Evolutionary conservation across 2,888 invertebrate species (phyloP), one percentile per base, ranked within the genome.

Genomic region (Athripsodes cinereus): DNA sequence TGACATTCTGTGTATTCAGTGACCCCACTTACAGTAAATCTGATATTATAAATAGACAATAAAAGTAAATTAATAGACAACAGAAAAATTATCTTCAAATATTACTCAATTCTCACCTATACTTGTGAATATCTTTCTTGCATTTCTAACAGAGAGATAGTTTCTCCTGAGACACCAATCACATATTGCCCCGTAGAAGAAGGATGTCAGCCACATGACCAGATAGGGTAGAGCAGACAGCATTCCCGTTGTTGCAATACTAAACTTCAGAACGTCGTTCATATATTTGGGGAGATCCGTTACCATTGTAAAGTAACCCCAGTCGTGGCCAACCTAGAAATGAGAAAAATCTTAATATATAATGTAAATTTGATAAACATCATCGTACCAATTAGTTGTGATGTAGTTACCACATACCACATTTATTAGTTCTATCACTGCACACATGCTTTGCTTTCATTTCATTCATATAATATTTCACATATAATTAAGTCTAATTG

Each of bases 281-380:
- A 81, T 77, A 67, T 81, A 82, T 64, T 78, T 79, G 0, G 83
- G 82, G 21, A 83, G 69, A 65, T 82, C 81, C 1, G 81, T 79
- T 2, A 82, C 74, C 74, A 83, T 78, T 1, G 80, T 81, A 66
- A 79, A 81, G 64, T 81, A 77, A 6, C 81, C 81, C 80, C 81
- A 83, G 64, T 81, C 80, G 65, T 82, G 81, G 1, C 79, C 79
- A 52, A 78, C 69, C 69, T 81, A 74, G 13, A 40, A 40, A 13
- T 40, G 16, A 2, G 13, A 40, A 3, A n/a, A 40, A 13, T 6
- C 11, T 31, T 31, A 40, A 40, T 40, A 40, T 40, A 40, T 11
- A 8, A 26, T 8, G 31, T 11, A 11, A 8, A 11, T 31, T 31
- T 31, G 6, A 31, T 8, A 31, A 31, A 31, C 11, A 31, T 31